Evolutionary conservation across 2,888 invertebrate genomes (phyloP).

Genomic region (Heliconius sara): DNA sequence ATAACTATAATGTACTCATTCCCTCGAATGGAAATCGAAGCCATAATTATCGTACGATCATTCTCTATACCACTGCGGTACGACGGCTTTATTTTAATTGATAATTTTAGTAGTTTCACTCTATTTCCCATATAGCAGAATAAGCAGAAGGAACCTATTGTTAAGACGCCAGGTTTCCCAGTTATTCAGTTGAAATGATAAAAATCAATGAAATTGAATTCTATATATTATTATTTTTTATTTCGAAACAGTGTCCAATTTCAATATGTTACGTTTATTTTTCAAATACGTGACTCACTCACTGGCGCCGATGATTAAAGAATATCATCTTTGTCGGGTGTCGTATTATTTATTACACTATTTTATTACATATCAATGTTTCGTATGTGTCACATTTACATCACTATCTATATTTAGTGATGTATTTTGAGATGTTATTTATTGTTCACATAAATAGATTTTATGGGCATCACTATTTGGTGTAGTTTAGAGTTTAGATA

Average conservation of each 20-base stretch:
- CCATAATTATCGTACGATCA: no score
- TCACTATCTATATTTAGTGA: slow-evolving; percentile 22
- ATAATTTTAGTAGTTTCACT: no score
- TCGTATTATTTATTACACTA: slow-evolving; percentile 13
- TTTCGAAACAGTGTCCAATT: background rate
- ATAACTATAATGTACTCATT: no score
- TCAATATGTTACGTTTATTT: background rate
- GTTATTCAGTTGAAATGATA: no score
- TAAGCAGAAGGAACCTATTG: no score
- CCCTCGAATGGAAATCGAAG: no score
- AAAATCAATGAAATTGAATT: no score
- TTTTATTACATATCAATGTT: slow-evolving; percentile 22
- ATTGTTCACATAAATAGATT: slow-evolving; percentile 7
- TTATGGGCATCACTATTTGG: slow-evolving; percentile 12
- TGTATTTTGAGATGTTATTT: slow-evolving; percentile 15
- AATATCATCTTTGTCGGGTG: slow-evolving; percentile 11
- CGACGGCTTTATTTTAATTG: no score
- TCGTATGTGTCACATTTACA: slow-evolving; percentile 12
- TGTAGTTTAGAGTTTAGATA: background rate
- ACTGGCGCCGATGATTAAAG: slow-evolving; percentile 24
- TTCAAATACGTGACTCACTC: slow-evolving; percentile 9
- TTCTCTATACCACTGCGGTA: no score
- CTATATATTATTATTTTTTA: background rate
- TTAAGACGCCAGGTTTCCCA: no score
- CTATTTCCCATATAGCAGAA: no score